phyloP scores from a whole-genome alignment of 2,113 vertebrate genomes.

The Alectura lathami region DNA sequence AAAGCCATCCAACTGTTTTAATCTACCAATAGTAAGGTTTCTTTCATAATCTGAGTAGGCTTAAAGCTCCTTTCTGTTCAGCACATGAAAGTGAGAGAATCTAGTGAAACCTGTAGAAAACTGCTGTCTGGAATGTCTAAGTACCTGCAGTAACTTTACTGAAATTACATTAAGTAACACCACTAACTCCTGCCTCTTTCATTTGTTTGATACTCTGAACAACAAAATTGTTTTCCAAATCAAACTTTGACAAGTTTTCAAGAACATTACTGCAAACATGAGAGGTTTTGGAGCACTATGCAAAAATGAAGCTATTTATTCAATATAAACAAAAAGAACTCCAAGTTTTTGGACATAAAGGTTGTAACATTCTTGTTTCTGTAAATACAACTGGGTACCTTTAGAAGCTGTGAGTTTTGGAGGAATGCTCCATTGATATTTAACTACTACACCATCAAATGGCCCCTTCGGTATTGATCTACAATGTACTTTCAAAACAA shows the following conservation, averaged over 20 bases:
- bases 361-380: background rate
- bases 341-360: background rate
- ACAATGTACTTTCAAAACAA: conserved; percentile 65
- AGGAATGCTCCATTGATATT: conserved; percentile 21
- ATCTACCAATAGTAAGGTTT: background rate
- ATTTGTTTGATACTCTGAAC: background rate
- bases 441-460: conserved; percentile 31
- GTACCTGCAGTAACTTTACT: background rate
- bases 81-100: background rate
- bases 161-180: background rate
- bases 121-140: no score
- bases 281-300: background rate
- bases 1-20: background rate
- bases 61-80: background rate
- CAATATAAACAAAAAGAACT: background rate
- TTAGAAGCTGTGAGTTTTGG: background rate
- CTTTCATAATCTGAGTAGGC: background rate
- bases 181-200: background rate
- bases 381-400: background rate
- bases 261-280: background rate
- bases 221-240: background rate
- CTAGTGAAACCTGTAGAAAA: background rate
- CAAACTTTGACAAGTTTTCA: background rate
- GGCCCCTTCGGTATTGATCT: conserved; percentile 52
- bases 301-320: background rate